phyloP scores from a whole-genome alignment of 2,797 vertebrate genomes.

The Karalla daura region DNA sequence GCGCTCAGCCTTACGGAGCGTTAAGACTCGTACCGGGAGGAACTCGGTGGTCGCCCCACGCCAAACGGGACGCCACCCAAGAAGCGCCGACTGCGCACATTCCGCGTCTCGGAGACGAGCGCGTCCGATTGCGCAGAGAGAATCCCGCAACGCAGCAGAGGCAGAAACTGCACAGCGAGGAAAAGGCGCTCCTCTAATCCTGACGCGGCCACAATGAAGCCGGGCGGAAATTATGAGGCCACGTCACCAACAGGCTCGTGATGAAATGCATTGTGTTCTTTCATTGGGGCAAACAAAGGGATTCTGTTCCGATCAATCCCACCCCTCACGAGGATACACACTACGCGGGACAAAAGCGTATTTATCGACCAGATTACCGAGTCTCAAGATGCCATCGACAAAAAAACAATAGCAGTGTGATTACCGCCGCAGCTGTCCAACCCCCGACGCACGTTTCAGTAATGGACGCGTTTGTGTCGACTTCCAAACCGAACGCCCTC shows the following conservation, averaged over 20 bases:
- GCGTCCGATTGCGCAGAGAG: background rate
- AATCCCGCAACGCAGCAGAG: background rate
- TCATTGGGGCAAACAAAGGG: slow-evolving; percentile 41
- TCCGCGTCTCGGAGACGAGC: background rate
- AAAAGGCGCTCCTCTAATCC: slow-evolving; percentile 3
- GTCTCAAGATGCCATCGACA: slow-evolving; percentile 32
- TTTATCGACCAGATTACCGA: slow-evolving; percentile 52
- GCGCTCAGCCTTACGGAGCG: background rate
- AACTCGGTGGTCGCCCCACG: no score
- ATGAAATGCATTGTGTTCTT: slow-evolving; percentile 38
- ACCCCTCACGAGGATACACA: slow-evolving; percentile 37
- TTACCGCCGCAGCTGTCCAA: slow-evolving; percentile 17
- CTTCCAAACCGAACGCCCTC: slow-evolving; percentile 1
- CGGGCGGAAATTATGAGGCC: slow-evolving; percentile 15
- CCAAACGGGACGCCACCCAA: background rate
- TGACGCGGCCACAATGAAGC: slow-evolving; percentile 5
- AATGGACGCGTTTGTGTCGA: slow-evolving; percentile 17
- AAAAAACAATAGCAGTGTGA: slow-evolving; percentile 41
- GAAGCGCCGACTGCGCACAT: background rate
- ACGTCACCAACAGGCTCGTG: slow-evolving; percentile 30
- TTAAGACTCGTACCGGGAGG: no score
- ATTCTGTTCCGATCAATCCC: slow-evolving; percentile 54
- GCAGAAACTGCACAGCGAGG: background rate
- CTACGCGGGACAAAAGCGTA: slow-evolving; percentile 29
- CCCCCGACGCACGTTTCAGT: slow-evolving; percentile 12